Conservation (phyloP, 2,888 invertebrate genomes). For the Caenorhabditis uteleia region DNA sequence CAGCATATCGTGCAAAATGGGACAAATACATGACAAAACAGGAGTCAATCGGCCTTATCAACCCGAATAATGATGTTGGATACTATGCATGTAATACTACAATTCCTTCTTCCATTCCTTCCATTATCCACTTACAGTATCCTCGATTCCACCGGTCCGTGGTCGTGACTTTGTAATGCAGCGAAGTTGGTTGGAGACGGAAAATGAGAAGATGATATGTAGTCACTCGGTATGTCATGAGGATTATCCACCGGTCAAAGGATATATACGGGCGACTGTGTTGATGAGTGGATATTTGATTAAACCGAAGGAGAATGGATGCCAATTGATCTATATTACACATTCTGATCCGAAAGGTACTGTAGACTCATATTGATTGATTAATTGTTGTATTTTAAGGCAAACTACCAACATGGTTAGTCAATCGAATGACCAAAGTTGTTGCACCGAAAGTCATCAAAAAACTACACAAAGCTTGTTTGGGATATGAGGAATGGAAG, state of each 20-base stretch:
- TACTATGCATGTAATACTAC: conserved; percentile 82
- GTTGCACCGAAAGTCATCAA: conserved; percentile 85
- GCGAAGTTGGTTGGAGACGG: conserved; percentile 88
- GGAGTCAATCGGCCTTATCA: conserved; percentile 80
- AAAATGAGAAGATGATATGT: conserved; percentile 84
- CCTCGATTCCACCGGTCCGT: conserved; percentile 55
- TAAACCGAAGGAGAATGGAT: conserved; percentile 76
- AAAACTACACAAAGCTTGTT: conserved; percentile 81
- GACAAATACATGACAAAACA: conserved; percentile 82
- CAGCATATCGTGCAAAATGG: conserved; percentile 76
- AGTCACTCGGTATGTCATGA: conserved; percentile 89
- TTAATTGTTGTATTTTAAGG: conserved; percentile 49
- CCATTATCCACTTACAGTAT: conserved; percentile 32
- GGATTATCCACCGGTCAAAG: conserved; percentile 81
- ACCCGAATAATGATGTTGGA: conserved; percentile 90
- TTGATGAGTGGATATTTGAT: conserved; percentile 78
- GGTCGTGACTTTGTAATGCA: conserved; percentile 86
- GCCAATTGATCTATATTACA: conserved; percentile 85
- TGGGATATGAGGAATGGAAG: conserved; percentile 86
- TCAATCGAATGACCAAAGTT: conserved; percentile 85
- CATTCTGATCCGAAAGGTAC: conserved; percentile 86
- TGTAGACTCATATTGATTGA: conserved; percentile 69
- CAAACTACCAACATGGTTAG: conserved; percentile 83
- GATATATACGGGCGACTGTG: conserved; percentile 78
- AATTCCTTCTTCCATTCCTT: neutral